These are phyloP conservation scores for Seira ritae DNA, from an alignment of 2,888 invertebrate species.

Conservation along the genomic window DNA sequence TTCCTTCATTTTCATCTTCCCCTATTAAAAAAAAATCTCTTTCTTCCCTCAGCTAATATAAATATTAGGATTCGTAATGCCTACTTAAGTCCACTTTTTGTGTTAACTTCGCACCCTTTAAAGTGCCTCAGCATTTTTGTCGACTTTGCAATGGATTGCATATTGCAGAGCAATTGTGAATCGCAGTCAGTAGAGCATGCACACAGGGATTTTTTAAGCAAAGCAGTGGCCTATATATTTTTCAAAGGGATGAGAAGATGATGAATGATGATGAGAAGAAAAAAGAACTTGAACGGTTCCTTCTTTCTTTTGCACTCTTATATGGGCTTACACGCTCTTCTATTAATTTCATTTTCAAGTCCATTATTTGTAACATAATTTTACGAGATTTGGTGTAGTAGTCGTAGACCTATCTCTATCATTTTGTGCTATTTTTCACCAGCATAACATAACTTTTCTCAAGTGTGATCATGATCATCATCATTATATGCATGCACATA, in stretches of 20 bases:
- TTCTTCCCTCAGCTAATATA: neutral
- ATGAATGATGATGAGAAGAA: neutral
- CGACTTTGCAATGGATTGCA: neutral
- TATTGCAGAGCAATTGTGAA: too few relatives aligned
- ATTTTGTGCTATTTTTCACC: too few relatives aligned
- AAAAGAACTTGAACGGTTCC: too few relatives aligned
- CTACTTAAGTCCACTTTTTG: neutral
- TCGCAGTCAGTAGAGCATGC: slow-evolving; percentile 46
- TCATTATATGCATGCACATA: too few relatives aligned
- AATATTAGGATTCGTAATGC: neutral
- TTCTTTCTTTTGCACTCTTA: slow-evolving; percentile 3
- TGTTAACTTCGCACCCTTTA: neutral
- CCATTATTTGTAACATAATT: slow-evolving; percentile 35
- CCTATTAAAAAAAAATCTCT: neutral
- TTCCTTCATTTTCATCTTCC: neutral
- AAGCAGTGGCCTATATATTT: slow-evolving; percentile 49
- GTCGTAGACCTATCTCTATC: too few relatives aligned
- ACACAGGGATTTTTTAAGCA: slow-evolving; percentile 12
- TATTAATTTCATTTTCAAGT: slow-evolving; percentile 40
- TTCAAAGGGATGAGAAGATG: neutral
- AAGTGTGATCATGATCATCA: too few relatives aligned
- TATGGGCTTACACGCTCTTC: neutral
- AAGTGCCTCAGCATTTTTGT: slow-evolving; percentile 2
- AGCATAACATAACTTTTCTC: too few relatives aligned
- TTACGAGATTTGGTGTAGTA: slow-evolving; percentile 15